These are phyloP conservation scores for Fulmarus glacialis DNA, from an alignment of 2,113 vertebrate species.

Conservation along the genomic window DNA sequence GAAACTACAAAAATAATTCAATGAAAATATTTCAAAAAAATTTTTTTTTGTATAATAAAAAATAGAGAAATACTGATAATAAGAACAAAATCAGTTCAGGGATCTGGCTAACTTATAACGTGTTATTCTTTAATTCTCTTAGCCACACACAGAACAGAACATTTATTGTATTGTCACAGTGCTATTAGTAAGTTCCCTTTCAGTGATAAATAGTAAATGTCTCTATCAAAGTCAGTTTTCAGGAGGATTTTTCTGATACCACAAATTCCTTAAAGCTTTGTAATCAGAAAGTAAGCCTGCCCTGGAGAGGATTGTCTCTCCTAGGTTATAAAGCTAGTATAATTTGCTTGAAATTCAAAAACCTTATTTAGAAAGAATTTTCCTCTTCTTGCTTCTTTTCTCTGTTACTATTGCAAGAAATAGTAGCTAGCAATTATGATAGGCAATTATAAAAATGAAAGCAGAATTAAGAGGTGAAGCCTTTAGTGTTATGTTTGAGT, in stretches of 20 bases:
- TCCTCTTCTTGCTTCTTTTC: background rate
- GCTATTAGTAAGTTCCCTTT: background rate
- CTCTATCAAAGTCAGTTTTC: background rate
- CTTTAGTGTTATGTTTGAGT: background rate
- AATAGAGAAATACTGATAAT: background rate
- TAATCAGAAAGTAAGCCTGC: background rate
- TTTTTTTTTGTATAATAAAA: background rate
- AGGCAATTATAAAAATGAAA: background rate
- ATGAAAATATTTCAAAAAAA: background rate
- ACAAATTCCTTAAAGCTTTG: background rate
- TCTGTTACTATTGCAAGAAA: background rate
- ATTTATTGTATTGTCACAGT: background rate
- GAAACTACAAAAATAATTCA: background rate
- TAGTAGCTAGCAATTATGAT: background rate
- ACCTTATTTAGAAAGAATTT: background rate
- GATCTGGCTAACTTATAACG: background rate
- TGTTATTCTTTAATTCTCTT: background rate
- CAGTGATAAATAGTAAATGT: background rate
- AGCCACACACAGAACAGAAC: background rate
- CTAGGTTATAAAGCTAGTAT: rapidly evolving
- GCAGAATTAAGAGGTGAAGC: background rate
- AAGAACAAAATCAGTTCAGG: background rate
- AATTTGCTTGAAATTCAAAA: background rate
- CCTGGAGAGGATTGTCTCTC: background rate
- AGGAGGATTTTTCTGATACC: background rate